A percentile compares a stretch with the other conserved stretches of the same genome.
Evolutionary conservation across 2,888 invertebrate species (phyloP).

Genomic region (Apomyelois bistriatella): DNA sequence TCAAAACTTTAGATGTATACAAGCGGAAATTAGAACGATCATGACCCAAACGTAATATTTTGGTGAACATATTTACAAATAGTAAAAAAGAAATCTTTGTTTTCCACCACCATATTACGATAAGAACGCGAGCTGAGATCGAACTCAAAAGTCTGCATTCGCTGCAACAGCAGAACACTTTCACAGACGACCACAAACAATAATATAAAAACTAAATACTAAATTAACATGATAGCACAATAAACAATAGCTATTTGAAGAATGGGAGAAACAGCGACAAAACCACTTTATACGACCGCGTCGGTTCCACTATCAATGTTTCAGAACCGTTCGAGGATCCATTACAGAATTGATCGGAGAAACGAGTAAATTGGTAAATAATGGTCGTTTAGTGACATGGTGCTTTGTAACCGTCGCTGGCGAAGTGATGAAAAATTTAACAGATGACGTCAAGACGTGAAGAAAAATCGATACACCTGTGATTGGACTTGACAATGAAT

Average conservation of each 20-base stretch:
- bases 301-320: constrained; percentile 28
- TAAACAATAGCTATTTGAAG: background rate
- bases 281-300: constrained; percentile 18
- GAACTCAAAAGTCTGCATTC: background rate
- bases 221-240: background rate
- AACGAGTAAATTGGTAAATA: constrained; percentile 56
- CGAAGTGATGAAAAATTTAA: constrained; percentile 54
- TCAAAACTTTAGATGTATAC: no score
- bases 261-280: background rate
- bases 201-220: background rate
- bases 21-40: no score
- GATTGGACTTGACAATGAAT: constrained; percentile 36
- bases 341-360: constrained; percentile 43
- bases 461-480: constrained; percentile 46
- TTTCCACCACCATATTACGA: no score
- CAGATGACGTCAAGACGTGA: constrained; percentile 48
- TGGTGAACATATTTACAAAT: no score
- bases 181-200: background rate
- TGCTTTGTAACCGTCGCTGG: constrained; percentile 38
- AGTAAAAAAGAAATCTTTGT: no score
- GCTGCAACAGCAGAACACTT: constrained; percentile 1
- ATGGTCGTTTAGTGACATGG: constrained; percentile 46
- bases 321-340: constrained; percentile 35
- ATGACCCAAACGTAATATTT: no score
- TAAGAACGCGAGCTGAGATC: background rate